Conservation (phyloP, 2,888 invertebrate species). For the Leptothorax acervorum region DNA sequence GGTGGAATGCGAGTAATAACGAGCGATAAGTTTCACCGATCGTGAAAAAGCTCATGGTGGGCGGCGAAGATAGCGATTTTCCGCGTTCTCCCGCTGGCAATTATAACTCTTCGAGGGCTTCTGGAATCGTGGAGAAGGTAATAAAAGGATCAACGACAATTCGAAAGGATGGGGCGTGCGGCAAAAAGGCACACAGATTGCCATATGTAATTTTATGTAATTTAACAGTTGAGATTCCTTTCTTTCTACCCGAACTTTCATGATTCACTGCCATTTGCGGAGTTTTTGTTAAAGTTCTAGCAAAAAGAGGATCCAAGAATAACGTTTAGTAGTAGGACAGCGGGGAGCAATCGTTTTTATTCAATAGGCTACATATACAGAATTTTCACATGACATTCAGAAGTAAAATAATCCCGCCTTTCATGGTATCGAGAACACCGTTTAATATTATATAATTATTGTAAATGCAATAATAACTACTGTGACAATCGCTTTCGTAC, state of each 20-base stretch:
- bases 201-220: conserved; percentile 74
- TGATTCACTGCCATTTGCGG: conserved; percentile 19
- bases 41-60: conserved; percentile 65
- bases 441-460: background rate
- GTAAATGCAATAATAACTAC: background rate
- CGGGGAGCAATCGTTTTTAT: background rate
- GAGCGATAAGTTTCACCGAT: conserved; percentile 58
- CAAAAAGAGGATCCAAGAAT: background rate
- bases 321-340: background rate
- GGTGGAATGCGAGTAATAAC: conserved; percentile 35
- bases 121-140: conserved; percentile 58
- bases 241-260: conserved; percentile 31
- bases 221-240: conserved; percentile 74
- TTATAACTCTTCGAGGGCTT: conserved; percentile 65
- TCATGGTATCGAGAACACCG: background rate
- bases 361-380: background rate
- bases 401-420: background rate
- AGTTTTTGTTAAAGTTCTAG: conserved; percentile 3
- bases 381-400: background rate
- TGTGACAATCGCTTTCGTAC: background rate
- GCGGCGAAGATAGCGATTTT: conserved; percentile 53
- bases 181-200: conserved; percentile 58
- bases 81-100: conserved; percentile 57
- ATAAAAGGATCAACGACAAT: conserved; percentile 64
- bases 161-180: conserved; percentile 55